These are phyloP conservation scores for Rhinatrema bivittatum DNA, from an alignment of 2,797 vertebrate species.

Conservation along the genomic window DNA sequence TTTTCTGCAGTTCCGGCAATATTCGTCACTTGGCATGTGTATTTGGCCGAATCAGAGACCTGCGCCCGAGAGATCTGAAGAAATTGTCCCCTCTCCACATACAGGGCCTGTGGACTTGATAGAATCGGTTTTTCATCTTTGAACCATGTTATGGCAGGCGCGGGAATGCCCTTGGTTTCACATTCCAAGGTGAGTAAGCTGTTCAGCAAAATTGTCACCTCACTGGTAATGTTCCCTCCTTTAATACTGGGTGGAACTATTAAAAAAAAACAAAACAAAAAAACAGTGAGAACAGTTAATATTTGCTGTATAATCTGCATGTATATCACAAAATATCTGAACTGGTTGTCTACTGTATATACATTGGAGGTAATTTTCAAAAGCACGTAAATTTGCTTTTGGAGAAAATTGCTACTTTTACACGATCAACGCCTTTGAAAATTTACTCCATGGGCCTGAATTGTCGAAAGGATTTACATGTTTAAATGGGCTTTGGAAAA, in stretches of 20 bases:
- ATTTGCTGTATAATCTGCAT: no score
- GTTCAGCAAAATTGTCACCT: slow-evolving; percentile 68
- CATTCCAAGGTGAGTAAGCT: slow-evolving; percentile 78
- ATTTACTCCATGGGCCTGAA: no score
- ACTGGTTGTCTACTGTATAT: no score
- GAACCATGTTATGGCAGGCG: slow-evolving; percentile 81
- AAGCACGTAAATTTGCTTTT: no score
- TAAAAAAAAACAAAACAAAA: slow-evolving; percentile 21
- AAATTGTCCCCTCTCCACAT: slow-evolving; percentile 75
- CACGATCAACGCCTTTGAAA: no score
- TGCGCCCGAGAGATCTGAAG: slow-evolving; percentile 78
- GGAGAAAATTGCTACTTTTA: no score
- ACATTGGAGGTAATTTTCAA: no score
- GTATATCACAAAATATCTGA: no score
- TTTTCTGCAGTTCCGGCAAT: slow-evolving; percentile 76
- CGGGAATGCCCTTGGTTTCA: slow-evolving; percentile 77
- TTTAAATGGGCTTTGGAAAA: no score
- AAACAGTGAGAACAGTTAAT: no score
- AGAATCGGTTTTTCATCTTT: slow-evolving; percentile 62
- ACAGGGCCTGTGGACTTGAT: slow-evolving; percentile 68
- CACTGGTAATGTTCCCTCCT: slow-evolving; percentile 74
- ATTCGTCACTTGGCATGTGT: slow-evolving; percentile 71
- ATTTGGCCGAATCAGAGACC: slow-evolving; percentile 71
- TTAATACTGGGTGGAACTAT: slow-evolving; percentile 87
- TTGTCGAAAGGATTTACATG: no score